Conservation (phyloP, 2,113 vertebrate species). For the Nanorana parkeri region DNA sequence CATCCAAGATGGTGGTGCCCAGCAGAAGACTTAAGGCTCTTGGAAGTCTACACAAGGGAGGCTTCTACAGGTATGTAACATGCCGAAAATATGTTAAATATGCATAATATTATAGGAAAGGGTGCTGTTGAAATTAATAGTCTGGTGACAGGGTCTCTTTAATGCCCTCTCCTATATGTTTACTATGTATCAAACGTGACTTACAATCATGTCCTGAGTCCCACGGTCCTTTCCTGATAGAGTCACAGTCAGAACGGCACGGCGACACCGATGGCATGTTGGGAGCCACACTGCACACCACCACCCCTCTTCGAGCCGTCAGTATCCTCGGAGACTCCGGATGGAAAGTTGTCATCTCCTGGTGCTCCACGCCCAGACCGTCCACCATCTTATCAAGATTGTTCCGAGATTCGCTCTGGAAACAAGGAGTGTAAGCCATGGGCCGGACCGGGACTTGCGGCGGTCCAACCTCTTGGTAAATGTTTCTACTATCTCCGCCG, state of each 20-base stretch:
- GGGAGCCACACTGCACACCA: constrained; percentile 95
- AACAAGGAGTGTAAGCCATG: constrained; percentile 95
- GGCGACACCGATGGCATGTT: constrained; percentile 88
- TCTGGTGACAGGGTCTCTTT: too few species aligned
- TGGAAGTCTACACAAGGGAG: too few species aligned
- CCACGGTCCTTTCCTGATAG: constrained; percentile 90
- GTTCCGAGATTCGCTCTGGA: constrained; percentile 87
- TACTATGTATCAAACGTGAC: constrained; percentile 49
- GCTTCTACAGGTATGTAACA: too few species aligned
- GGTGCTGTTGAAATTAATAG: too few species aligned
- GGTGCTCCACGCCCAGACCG: constrained; percentile 81
- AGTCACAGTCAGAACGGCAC: constrained; percentile 92
- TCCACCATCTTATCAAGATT: constrained; percentile 92
- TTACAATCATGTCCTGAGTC: constrained; percentile 84
- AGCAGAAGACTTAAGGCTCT: too few species aligned
- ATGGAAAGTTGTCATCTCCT: constrained; percentile 96
- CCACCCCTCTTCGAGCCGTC: constrained; percentile 85
- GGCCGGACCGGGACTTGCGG: constrained; percentile 94
- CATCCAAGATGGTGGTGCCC: too few species aligned
- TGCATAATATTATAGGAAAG: too few species aligned
- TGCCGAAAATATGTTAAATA: too few species aligned
- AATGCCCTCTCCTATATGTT: too few species aligned
- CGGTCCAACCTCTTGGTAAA: constrained; percentile 86
- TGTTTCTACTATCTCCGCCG: constrained; percentile 82
- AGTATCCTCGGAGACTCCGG: constrained; percentile 91